Evolutionary conservation across 2,888 invertebrate genomes (phyloP).

Genomic region (Teinopalpus imperialis): DNA sequence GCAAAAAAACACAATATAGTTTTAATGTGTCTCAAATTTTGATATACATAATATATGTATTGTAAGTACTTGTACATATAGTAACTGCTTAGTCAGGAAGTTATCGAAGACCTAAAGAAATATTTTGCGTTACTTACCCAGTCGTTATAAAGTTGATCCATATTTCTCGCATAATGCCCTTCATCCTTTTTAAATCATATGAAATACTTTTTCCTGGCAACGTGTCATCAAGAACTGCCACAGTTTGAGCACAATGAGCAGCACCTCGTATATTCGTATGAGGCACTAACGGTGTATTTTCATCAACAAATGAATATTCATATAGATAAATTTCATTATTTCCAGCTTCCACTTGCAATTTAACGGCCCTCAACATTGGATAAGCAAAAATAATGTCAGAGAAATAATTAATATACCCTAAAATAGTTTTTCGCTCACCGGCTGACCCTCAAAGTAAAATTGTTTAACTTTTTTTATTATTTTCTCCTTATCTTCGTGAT

Average conservation of each 20-base stretch:
- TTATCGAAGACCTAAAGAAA: too few relatives aligned
- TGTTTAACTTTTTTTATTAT: slow-evolving; percentile 38
- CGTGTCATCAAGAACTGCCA: slow-evolving; percentile 30
- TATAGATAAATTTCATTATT: slow-evolving; percentile 47
- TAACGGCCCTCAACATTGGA: slow-evolving; percentile 40
- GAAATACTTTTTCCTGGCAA: slow-evolving; percentile 8
- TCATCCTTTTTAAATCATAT: slow-evolving; percentile 18
- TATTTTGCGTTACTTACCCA: slow-evolving; percentile 30
- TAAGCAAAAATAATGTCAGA: slow-evolving; percentile 53
- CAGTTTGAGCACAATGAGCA: slow-evolving; percentile 41
- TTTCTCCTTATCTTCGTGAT: slow-evolving; percentile 33
- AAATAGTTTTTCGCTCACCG: slow-evolving; percentile 32
- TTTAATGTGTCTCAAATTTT: too few relatives aligned
- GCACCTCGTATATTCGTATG: slow-evolving; percentile 42
- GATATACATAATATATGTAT: too few relatives aligned
- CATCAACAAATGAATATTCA: slow-evolving; percentile 45
- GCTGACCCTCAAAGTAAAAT: slow-evolving; percentile 48
- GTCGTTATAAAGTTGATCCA: slow-evolving; percentile 32
- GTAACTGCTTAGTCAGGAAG: too few relatives aligned
- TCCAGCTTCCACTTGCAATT: slow-evolving; percentile 36
- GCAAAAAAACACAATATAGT: too few relatives aligned
- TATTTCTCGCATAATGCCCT: slow-evolving; percentile 17
- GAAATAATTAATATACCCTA: slow-evolving; percentile 37
- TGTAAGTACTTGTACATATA: too few relatives aligned
- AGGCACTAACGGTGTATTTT: slow-evolving; percentile 36